Conservation (phyloP, 2,797 vertebrate genomes). For the Leptodactylus fallax region DNA sequence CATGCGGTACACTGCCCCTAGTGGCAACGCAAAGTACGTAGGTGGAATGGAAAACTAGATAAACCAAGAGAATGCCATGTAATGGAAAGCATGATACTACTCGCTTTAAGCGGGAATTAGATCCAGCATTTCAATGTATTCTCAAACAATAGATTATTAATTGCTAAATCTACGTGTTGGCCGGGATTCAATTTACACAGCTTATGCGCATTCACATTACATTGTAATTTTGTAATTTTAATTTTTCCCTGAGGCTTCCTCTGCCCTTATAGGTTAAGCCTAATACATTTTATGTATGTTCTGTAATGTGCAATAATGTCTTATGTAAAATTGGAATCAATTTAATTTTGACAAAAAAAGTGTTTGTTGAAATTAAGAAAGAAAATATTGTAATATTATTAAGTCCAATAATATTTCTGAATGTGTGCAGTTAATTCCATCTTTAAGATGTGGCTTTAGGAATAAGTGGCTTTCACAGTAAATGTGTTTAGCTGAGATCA, state of each 20-base stretch:
- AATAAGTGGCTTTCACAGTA: no score
- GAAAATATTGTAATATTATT: no score
- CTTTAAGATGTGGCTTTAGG: no score
- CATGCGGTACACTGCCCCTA: no score
- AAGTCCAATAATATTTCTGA: no score
- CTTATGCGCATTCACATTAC: constrained; percentile 26
- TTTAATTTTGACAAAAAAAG: not conserved
- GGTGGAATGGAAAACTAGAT: not conserved
- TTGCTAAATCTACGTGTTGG: constrained; percentile 14
- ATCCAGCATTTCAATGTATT: not conserved
- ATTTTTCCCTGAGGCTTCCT: constrained; percentile 40
- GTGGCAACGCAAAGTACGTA: no score
- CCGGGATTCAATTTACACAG: not conserved
- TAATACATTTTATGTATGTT: constrained; percentile 17
- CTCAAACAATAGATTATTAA: constrained; percentile 32
- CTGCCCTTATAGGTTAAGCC: constrained; percentile 33
- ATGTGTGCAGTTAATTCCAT: no score
- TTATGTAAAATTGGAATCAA: constrained; percentile 5
- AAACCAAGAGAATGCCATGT: not conserved
- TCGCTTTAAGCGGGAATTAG: not conserved
- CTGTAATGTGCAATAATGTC: not conserved
- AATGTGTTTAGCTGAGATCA: no score
- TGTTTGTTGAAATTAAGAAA: no score
- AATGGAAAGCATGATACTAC: not conserved
- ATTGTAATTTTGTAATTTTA: constrained; percentile 35